phyloP scores from a whole-genome alignment of 2,888 invertebrate genomes.

The Zygothrica quintamaculata region DNA sequence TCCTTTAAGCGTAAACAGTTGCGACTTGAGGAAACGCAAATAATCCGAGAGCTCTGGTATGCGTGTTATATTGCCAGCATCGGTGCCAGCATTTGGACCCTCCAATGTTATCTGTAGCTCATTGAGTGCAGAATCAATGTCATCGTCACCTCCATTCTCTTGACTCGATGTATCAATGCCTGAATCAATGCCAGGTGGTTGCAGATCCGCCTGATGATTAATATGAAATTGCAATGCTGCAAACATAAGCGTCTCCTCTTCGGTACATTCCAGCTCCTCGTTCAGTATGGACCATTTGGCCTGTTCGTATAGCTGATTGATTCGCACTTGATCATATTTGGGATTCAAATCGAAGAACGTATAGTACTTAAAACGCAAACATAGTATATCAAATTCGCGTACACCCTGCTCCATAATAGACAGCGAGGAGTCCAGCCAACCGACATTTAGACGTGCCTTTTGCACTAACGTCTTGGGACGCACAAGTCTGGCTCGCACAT shows the following conservation, averaged over 20 bases:
- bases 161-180: constrained; percentile 67
- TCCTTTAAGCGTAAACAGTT: constrained; percentile 97
- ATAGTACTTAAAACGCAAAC: constrained; percentile 97
- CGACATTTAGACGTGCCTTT: constrained; percentile 96
- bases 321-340: constrained; percentile 96
- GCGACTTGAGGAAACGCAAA: constrained; percentile 96
- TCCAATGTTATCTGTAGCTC: constrained; percentile 97
- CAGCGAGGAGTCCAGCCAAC: constrained; percentile 98
- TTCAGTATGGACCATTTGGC: constrained; percentile 98
- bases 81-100: constrained; percentile 88
- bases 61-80: constrained; percentile 93
- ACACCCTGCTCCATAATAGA: constrained; percentile 99
- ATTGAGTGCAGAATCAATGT: constrained; percentile 96
- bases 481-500: constrained; percentile 91
- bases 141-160: constrained; percentile 92
- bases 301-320: constrained; percentile 99
- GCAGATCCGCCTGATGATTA: constrained; percentile 88
- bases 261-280: constrained; percentile 99
- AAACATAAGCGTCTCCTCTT: constrained; percentile 99
- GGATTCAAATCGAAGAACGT: constrained; percentile 99
- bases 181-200: constrained; percentile 71
- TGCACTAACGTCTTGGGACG: constrained; percentile 95
- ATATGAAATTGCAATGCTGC: constrained; percentile 97
- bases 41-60: constrained; percentile 97
- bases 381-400: constrained; percentile 95